phyloP scores from a whole-genome alignment of 1,140 invertebrate genomes.

The Nymphalis io region DNA sequence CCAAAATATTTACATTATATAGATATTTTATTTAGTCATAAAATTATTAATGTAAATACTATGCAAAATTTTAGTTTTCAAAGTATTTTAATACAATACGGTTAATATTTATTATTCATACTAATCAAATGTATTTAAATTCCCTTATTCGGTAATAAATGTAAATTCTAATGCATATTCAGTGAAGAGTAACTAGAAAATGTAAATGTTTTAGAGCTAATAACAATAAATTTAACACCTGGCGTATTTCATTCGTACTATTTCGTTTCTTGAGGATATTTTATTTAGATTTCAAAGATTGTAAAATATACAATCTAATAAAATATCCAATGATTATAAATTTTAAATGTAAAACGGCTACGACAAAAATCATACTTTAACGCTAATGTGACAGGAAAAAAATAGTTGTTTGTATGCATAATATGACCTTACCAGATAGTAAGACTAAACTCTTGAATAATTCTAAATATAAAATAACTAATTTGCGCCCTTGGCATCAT shows the following conservation, averaged over 20 bases:
- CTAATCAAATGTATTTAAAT: constrained; percentile 33
- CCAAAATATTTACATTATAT: too few relatives aligned
- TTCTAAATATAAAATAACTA: too few relatives aligned
- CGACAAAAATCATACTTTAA: neutral
- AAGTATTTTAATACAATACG: neutral
- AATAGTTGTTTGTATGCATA: too few relatives aligned
- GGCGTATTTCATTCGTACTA: constrained; percentile 40
- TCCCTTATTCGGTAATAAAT: constrained; percentile 23
- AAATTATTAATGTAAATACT: too few relatives aligned
- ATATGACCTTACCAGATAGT: too few relatives aligned
- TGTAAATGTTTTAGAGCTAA: constrained; percentile 46
- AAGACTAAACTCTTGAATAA: too few relatives aligned
- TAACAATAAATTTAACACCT: constrained; percentile 55
- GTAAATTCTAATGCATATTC: constrained; percentile 43
- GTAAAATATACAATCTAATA: constrained; percentile 33
- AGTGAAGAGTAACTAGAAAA: constrained; percentile 40
- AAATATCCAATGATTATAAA: constrained; percentile 53
- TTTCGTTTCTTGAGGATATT: constrained; percentile 26
- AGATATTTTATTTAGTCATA: too few relatives aligned
- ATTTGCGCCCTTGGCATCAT: too few relatives aligned
- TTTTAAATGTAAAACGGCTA: constrained; percentile 24
- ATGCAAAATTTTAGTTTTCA: neutral
- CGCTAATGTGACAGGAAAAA: too few relatives aligned
- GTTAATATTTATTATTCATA: constrained; percentile 9
- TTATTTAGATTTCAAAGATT: constrained; percentile 23